Percentiles rank a stretch among this genome's conserved stretches.
Evolutionary conservation across 2,113 vertebrate species (phyloP).

Genomic region (Saguinus midas): DNA sequence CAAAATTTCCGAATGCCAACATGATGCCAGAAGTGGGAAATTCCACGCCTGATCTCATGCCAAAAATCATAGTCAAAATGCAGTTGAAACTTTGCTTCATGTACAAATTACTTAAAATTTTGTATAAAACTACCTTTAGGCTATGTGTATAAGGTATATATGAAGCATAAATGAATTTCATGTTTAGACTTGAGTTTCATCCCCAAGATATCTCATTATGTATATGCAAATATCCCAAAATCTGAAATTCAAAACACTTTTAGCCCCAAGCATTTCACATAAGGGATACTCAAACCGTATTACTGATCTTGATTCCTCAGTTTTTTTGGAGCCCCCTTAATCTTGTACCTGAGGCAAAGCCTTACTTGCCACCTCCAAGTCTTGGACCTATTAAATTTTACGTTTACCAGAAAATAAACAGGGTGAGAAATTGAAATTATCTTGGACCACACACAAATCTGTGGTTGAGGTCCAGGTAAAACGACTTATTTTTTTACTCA

Average conservation of each 20-base stretch:
- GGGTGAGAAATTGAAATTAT: neutral
- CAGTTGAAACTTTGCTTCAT: neutral
- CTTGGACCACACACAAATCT: neutral
- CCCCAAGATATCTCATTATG: neutral
- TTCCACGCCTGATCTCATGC: neutral
- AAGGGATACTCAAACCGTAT: neutral
- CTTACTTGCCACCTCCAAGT: neutral
- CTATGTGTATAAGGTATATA: neutral
- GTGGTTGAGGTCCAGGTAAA: neutral
- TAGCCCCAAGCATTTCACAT: neutral
- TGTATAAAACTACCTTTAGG: neutral
- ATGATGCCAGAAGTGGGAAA: neutral
- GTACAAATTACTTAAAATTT: neutral
- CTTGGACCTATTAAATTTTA: neutral
- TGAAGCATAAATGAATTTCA: neutral
- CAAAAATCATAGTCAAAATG: neutral
- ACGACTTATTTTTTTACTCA: slow-evolving; percentile 1
- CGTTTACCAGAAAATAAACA: slow-evolving; percentile 45
- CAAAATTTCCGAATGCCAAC: neutral
- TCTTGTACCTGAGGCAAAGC: neutral
- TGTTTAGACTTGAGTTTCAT: neutral
- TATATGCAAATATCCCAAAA: neutral
- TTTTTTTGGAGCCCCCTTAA: neutral
- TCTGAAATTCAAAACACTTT: neutral
- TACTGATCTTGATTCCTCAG: neutral